Conservation (phyloP, 1,140 invertebrate species). For the Drosophila nikananu region DNA sequence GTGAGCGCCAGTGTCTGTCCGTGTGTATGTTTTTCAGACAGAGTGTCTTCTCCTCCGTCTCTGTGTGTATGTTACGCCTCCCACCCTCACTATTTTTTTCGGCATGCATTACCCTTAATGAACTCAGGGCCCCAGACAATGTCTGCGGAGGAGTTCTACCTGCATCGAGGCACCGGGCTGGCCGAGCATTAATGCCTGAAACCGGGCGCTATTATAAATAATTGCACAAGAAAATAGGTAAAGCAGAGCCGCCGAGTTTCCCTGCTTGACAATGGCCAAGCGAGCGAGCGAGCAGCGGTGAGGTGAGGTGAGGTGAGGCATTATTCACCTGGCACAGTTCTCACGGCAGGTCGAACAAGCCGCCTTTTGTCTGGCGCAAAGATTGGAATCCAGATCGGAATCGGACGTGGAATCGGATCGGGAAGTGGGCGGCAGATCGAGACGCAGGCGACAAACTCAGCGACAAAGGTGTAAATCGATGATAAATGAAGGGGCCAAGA, state of each 20-base stretch:
- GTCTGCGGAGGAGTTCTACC: constrained; percentile 53
- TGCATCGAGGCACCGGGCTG: constrained; percentile 39
- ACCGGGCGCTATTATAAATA: constrained; percentile 79
- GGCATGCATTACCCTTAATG: constrained; percentile 82
- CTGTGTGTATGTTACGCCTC: neutral
- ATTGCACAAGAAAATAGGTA: constrained; percentile 81
- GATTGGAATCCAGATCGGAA: constrained; percentile 14
- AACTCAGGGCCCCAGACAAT: constrained; percentile 46
- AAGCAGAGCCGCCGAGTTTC: constrained; percentile 61
- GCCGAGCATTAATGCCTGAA: constrained; percentile 30
- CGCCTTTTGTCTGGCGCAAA: constrained; percentile 36
- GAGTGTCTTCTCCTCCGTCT: constrained; percentile 63
- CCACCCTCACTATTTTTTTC: constrained; percentile 48
- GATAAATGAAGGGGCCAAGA: constrained; percentile 26
- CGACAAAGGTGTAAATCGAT: constrained; percentile 44
- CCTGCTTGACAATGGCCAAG: constrained; percentile 47
- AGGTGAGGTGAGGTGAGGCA: constrained; percentile 11
- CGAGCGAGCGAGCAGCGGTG: constrained; percentile 16
- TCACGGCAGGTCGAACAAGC: constrained; percentile 58
- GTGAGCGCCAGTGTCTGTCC: constrained; percentile 11
- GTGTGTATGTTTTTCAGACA: constrained; percentile 47
- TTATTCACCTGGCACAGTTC: constrained; percentile 77
- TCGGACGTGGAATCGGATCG: constrained; percentile 10
- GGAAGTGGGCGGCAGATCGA: constrained; percentile 36
- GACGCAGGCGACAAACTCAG: constrained; percentile 1